Percentiles rank a stretch among this genome's conserved stretches.
These are phyloP conservation scores for Pelobates cultripes DNA, from an alignment of 2,797 vertebrate genomes.

Conservation along the genomic window DNA sequence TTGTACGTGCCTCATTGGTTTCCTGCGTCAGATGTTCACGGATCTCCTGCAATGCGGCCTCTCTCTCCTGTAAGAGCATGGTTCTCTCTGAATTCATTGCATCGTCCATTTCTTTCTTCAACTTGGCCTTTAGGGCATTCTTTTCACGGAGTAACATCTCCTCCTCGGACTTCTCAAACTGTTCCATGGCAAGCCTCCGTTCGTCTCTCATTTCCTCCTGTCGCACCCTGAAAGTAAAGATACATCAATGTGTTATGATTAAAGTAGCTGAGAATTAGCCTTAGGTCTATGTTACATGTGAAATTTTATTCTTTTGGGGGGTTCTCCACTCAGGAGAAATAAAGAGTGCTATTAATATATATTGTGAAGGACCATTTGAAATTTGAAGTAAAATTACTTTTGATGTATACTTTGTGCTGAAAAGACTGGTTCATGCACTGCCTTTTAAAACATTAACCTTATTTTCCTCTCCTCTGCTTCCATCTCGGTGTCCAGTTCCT, in stretches of 20 bases:
- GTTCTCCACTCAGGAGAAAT: too few species aligned
- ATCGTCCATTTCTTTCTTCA: conserved; percentile 23
- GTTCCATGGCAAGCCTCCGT: not conserved
- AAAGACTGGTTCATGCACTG: too few species aligned
- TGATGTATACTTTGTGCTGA: too few species aligned
- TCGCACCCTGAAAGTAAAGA: conserved; percentile 7
- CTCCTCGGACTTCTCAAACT: conserved; percentile 23
- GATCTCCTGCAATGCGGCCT: conserved; percentile 4
- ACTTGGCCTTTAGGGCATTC: conserved; percentile 2
- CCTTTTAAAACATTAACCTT: conserved; percentile 3
- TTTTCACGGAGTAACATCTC: conserved; percentile 14
- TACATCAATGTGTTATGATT: not conserved
- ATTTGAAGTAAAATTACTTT: too few species aligned
- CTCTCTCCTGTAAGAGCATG: not conserved
- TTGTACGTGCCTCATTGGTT: conserved; percentile 1
- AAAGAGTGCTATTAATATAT: too few species aligned
- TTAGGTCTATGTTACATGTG: too few species aligned
- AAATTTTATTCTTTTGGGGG: too few species aligned
- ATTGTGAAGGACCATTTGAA: too few species aligned
- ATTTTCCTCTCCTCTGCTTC: conserved; percentile 26
- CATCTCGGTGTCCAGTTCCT: not conserved
- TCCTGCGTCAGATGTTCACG: not conserved
- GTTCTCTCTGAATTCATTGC: conserved; percentile 5
- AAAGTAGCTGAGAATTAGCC: too few species aligned
- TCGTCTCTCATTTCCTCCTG: conserved; percentile 6